These are phyloP conservation scores for Pycnomerus fuliginosus DNA, from an alignment of 2,888 invertebrate genomes.

Conservation along the genomic window DNA sequence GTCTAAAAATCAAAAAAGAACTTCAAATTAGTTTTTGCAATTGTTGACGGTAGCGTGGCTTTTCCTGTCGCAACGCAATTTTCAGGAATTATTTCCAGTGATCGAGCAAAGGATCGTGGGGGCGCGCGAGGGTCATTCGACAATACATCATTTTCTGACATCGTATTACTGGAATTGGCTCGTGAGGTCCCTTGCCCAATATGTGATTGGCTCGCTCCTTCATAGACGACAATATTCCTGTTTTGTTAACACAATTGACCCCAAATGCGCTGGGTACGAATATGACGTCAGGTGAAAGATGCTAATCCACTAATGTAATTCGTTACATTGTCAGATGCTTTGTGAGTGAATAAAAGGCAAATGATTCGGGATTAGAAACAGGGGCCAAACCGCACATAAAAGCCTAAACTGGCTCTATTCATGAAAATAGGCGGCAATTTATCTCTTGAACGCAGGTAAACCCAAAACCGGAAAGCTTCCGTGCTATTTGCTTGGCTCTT, in stretches of 20 bases:
- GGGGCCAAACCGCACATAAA: constrained; percentile 34
- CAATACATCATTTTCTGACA: constrained; percentile 51
- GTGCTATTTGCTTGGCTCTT: constrained; percentile 32
- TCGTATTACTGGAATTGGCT: constrained; percentile 50
- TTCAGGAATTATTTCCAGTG: constrained; percentile 41
- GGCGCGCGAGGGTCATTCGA: constrained; percentile 40
- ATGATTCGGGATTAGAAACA: constrained; percentile 38
- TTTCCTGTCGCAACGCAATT: too few relatives aligned
- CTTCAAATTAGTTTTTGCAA: too few relatives aligned
- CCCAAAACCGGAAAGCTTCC: constrained; percentile 28
- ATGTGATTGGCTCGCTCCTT: constrained; percentile 41
- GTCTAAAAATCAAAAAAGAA: too few relatives aligned
- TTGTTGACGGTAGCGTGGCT: too few relatives aligned
- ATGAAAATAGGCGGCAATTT: constrained; percentile 30
- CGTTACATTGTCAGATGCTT: constrained; percentile 49
- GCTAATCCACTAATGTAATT: constrained; percentile 52
- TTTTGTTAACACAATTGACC: too few relatives aligned
- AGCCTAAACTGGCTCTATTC: constrained; percentile 39
- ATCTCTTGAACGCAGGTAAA: constrained; percentile 34
- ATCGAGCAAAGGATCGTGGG: constrained; percentile 33
- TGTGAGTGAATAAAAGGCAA: constrained; percentile 44
- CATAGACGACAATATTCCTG: too few relatives aligned
- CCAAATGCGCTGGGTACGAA: too few relatives aligned
- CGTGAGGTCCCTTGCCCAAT: constrained; percentile 36
- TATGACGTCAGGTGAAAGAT: constrained; percentile 43